Conservation (phyloP, 2,113 vertebrate species). For the Forbesichthys papilliferus region DNA sequence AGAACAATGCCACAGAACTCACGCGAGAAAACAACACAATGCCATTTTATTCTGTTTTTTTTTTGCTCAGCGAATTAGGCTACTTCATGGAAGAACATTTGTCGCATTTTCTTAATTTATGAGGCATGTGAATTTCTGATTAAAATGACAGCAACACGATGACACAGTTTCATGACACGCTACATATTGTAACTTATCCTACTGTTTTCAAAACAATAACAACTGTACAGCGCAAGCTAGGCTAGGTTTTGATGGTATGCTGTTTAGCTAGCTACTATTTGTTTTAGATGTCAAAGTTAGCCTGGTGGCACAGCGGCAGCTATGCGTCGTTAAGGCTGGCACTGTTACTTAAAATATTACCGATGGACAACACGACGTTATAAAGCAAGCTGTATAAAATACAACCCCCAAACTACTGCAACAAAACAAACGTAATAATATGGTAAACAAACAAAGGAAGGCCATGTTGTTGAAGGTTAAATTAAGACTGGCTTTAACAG, state of each 20-base stretch:
- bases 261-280: slow-evolving; percentile 34
- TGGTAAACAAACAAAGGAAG: slow-evolving; percentile 49
- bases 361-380: not conserved
- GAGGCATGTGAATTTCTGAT: slow-evolving; percentile 4
- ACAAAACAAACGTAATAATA: slow-evolving; percentile 34
- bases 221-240: slow-evolving; percentile 34
- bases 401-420: slow-evolving; percentile 20
- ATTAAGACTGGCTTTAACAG: slow-evolving; percentile 24
- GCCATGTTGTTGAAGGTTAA: slow-evolving; percentile 38
- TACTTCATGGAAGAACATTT: not conserved
- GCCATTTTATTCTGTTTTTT: slow-evolving; percentile 9
- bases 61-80: not conserved
- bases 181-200: slow-evolving; percentile 27
- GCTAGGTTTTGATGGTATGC: slow-evolving; percentile 19
- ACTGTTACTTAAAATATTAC: slow-evolving; percentile 4
- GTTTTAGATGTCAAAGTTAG: slow-evolving; percentile 41
- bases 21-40: slow-evolving; percentile 43
- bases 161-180: slow-evolving; percentile 23
- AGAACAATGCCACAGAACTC: slow-evolving; percentile 28
- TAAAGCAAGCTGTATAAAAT: not conserved
- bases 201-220: slow-evolving; percentile 21
- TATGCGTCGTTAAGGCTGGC: slow-evolving; percentile 27
- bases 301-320: slow-evolving; percentile 10
- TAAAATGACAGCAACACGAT: slow-evolving; percentile 30
- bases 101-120: not conserved